Percentiles rank a stretch among this genome's conserved stretches.
phyloP scores from a whole-genome alignment of 2,888 invertebrate species.

The Lomographa bimaculata region DNA sequence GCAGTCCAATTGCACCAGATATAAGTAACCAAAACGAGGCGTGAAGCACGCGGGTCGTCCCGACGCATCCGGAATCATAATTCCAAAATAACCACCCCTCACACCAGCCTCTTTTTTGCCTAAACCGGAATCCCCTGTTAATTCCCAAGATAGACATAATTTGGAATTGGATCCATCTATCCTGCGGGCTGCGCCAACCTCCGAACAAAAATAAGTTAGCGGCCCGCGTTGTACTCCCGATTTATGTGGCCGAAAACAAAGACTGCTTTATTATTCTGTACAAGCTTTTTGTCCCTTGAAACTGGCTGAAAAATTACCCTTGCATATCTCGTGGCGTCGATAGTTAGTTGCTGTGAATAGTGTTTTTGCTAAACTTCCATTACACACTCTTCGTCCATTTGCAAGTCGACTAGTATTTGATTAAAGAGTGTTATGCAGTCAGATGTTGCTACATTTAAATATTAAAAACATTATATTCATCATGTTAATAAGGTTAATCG shows the following conservation, averaged over 20 bases:
- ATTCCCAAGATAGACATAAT: conserved; percentile 85
- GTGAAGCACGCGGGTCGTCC: conserved; percentile 77
- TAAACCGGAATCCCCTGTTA: conserved; percentile 82
- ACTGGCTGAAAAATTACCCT: conserved; percentile 24
- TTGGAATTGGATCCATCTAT: conserved; percentile 85
- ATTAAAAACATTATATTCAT: no score
- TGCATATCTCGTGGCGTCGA: conserved; percentile 8
- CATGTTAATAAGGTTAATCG: no score
- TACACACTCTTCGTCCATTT: no score
- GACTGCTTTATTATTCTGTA: conserved; percentile 48
- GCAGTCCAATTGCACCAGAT: conserved; percentile 33
- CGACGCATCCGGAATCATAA: conserved; percentile 83
- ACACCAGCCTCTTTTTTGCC: conserved; percentile 71
- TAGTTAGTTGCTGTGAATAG: not conserved
- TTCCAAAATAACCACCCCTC: conserved; percentile 80
- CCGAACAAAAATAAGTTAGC: conserved; percentile 80
- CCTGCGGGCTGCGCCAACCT: conserved; percentile 71
- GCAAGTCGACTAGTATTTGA: no score
- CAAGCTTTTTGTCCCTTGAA: conserved; percentile 43
- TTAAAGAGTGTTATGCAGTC: no score
- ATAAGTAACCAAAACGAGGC: conserved; percentile 78
- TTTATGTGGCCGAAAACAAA: conserved; percentile 75
- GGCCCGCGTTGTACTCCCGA: conserved; percentile 53
- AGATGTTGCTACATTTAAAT: no score
- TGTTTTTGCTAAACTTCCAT: no score